Percentiles rank a stretch among this genome's conserved stretches.
Conservation (phyloP, 2,888 invertebrate genomes). For the Elegia similella region DNA sequence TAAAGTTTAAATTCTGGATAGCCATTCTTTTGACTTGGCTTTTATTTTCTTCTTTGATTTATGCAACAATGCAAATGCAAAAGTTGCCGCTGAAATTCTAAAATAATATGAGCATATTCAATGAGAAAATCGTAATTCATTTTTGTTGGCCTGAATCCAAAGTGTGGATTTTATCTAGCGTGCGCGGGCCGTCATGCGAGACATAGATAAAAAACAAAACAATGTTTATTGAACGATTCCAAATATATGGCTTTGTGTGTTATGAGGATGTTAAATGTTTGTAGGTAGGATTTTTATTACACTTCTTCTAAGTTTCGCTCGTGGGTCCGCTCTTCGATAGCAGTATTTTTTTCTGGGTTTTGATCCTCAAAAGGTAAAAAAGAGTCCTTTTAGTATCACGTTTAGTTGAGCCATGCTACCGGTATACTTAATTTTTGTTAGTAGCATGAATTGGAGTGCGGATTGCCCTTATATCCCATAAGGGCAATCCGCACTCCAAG, state of each 20-base stretch:
- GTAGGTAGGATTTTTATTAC: not conserved
- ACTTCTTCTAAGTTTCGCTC: too few species aligned
- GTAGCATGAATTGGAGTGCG: too few species aligned
- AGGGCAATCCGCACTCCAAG: too few species aligned
- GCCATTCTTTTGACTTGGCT: not conserved
- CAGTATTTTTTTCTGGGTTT: too few species aligned
- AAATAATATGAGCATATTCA: slow-evolving; percentile 45
- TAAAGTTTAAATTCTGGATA: not conserved
- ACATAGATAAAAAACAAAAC: slow-evolving; percentile 47
- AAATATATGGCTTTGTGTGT: slow-evolving; percentile 7
- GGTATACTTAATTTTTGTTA: too few species aligned
- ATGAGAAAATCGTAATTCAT: slow-evolving; percentile 55
- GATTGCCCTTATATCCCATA: too few species aligned
- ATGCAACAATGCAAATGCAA: slow-evolving; percentile 3
- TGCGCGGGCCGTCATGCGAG: slow-evolving; percentile 49
- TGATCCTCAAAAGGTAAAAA: too few species aligned
- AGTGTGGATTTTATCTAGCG: slow-evolving; percentile 40
- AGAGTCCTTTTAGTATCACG: too few species aligned
- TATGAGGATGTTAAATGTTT: not conserved
- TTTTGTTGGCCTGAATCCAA: slow-evolving; percentile 54
- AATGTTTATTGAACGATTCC: slow-evolving; percentile 20
- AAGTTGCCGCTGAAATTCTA: slow-evolving; percentile 18
- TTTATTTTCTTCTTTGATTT: not conserved
- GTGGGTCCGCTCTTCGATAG: too few species aligned
- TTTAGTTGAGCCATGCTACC: too few species aligned